phyloP scores from a whole-genome alignment of 1,140 invertebrate genomes.

The Olivierus martensii region DNA sequence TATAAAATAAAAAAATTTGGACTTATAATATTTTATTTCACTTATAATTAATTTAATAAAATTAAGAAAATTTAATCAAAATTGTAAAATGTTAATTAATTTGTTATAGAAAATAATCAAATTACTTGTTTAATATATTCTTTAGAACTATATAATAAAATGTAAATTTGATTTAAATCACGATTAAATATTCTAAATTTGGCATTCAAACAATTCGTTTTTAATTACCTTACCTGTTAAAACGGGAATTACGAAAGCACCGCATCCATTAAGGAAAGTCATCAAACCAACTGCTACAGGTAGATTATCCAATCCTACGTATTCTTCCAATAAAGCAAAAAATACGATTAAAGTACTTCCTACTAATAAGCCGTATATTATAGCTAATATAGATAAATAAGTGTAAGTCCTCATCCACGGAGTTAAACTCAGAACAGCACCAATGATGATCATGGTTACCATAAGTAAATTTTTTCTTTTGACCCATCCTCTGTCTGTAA shows the following conservation, averaged over 20 bases:
- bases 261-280: slow-evolving; percentile 9
- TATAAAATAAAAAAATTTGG: no score
- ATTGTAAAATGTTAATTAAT: no score
- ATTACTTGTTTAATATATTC: no score
- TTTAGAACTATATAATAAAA: no score
- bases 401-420: slow-evolving; percentile 11
- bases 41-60: no score
- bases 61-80: no score
- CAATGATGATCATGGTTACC: slow-evolving; percentile 12
- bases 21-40: no score
- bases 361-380: slow-evolving; percentile 5
- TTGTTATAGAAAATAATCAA: no score
- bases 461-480: slow-evolving; percentile 13
- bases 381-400: slow-evolving; percentile 8
- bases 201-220: no score
- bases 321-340: slow-evolving; percentile 18
- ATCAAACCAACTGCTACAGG: slow-evolving; percentile 16
- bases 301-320: slow-evolving; percentile 14
- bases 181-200: no score
- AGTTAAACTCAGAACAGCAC: slow-evolving; percentile 4
- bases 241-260: slow-evolving; percentile 6
- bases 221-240: slow-evolving; percentile 12
- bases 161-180: no score
- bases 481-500: slow-evolving; percentile 15
- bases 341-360: slow-evolving; percentile 18